These are phyloP conservation scores for Caranx melampygus DNA, from an alignment of 2,113 vertebrate species.

Conservation along the genomic window DNA sequence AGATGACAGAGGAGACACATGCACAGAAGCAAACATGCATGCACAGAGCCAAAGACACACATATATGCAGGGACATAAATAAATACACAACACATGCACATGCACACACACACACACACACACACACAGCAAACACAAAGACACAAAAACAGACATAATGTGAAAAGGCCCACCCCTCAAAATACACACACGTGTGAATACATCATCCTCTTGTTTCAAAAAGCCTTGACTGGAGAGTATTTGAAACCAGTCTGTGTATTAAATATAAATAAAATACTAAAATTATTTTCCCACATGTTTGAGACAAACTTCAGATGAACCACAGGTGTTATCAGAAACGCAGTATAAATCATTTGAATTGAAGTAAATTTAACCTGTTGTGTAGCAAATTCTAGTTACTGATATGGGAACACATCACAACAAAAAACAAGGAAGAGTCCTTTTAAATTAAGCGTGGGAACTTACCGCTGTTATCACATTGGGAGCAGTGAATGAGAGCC, in stretches of 20 bases:
- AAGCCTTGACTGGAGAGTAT: neutral
- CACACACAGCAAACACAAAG: neutral
- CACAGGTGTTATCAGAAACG: neutral
- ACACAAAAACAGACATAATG: slow-evolving; percentile 6
- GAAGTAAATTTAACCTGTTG: neutral
- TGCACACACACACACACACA: neutral
- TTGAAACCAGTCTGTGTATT: neutral
- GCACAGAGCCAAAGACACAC: neutral
- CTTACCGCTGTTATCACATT: slow-evolving; percentile 99
- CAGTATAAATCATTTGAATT: neutral
- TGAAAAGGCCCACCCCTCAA: neutral
- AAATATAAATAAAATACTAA: neutral
- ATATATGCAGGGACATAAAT: neutral
- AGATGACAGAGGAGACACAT: slow-evolving; percentile 24
- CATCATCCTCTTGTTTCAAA: neutral
- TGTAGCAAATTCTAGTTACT: neutral
- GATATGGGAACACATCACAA: neutral
- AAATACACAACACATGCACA: neutral
- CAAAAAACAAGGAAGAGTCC: slow-evolving; percentile 11
- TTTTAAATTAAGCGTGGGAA: slow-evolving; percentile 62
- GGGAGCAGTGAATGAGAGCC: slow-evolving; percentile 99
- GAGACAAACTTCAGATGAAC: neutral
- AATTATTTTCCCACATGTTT: neutral
- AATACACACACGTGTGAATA: neutral
- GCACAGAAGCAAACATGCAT: slow-evolving; percentile 13